Evolutionary conservation across 2,113 vertebrate genomes (phyloP).

Genomic region (Nothobranchius kuhntae): DNA sequence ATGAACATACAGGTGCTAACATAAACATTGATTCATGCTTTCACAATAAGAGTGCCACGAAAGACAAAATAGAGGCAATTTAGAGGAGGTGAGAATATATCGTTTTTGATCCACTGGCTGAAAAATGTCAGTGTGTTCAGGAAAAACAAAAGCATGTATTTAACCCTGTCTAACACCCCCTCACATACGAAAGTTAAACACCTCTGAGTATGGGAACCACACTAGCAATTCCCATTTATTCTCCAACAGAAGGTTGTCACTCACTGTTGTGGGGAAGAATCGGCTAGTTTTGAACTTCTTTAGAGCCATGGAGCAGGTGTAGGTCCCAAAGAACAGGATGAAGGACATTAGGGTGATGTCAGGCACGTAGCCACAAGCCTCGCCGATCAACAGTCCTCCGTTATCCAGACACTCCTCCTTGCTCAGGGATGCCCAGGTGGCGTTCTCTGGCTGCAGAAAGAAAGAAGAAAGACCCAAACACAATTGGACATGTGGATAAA

Average conservation of each 20-base stretch:
- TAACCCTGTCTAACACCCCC: no score
- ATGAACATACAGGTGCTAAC: no score
- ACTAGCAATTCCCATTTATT: no score
- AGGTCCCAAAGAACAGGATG: constrained; percentile 96
- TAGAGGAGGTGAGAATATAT: no score
- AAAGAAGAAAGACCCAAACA: background rate
- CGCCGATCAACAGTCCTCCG: constrained; percentile 83
- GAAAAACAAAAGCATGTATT: no score
- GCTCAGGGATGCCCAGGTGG: constrained; percentile 84
- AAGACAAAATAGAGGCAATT: no score
- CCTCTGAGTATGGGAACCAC: no score
- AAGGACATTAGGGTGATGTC: constrained; percentile 98
- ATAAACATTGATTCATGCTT: no score
- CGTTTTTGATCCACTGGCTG: no score
- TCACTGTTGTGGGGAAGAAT: constrained; percentile 95
- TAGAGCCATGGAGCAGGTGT: constrained; percentile 93
- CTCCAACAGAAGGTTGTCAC: constrained; percentile 28
- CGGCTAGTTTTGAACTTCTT: constrained; percentile 98
- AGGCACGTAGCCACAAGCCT: constrained; percentile 85
- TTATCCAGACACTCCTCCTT: constrained; percentile 80
- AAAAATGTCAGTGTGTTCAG: no score
- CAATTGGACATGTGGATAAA: background rate
- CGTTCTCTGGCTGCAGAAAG: constrained; percentile 69
- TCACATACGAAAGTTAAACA: no score
- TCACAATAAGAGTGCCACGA: no score